Conservation (phyloP, 2,113 vertebrate species). For the Cromileptes altivelis region DNA sequence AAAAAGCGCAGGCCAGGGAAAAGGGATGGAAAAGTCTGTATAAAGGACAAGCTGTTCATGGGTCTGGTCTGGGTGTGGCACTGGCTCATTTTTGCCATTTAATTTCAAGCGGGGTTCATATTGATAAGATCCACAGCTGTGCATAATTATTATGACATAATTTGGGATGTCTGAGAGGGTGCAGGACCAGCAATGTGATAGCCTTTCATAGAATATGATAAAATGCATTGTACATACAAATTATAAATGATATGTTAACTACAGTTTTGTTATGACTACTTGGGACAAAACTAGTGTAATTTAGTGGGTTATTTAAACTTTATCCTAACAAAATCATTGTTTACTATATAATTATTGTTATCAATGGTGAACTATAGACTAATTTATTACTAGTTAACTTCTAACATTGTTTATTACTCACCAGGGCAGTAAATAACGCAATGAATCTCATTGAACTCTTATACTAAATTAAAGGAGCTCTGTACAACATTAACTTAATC, state of each 20-base stretch:
- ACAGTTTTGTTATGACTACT: not conserved
- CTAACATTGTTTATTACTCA: not conserved
- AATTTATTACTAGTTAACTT: not conserved
- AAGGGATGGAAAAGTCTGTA: constrained; percentile 48
- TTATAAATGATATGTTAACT: not conserved
- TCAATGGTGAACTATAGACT: not conserved
- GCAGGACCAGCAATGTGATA: not conserved
- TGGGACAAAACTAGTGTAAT: not conserved
- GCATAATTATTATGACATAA: not conserved
- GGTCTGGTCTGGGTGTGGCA: constrained; percentile 31
- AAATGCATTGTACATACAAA: not conserved
- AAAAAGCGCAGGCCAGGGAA: constrained; percentile 58
- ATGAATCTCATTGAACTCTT: too few relatives aligned
- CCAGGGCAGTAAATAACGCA: too few relatives aligned
- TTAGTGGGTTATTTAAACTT: not conserved
- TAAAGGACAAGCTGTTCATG: constrained; percentile 35
- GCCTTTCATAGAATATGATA: not conserved
- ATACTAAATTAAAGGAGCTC: too few relatives aligned
- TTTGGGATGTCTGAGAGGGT: not conserved
- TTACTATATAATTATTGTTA: not conserved
- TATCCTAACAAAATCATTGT: not conserved
- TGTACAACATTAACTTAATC: too few relatives aligned
- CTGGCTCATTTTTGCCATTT: constrained; percentile 21
- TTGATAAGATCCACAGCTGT: constrained; percentile 10
- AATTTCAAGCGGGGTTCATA: constrained; percentile 24